These are phyloP conservation scores for Alloscopus bannaensis DNA, from an alignment of 2,888 invertebrate species.

Conservation along the genomic window DNA sequence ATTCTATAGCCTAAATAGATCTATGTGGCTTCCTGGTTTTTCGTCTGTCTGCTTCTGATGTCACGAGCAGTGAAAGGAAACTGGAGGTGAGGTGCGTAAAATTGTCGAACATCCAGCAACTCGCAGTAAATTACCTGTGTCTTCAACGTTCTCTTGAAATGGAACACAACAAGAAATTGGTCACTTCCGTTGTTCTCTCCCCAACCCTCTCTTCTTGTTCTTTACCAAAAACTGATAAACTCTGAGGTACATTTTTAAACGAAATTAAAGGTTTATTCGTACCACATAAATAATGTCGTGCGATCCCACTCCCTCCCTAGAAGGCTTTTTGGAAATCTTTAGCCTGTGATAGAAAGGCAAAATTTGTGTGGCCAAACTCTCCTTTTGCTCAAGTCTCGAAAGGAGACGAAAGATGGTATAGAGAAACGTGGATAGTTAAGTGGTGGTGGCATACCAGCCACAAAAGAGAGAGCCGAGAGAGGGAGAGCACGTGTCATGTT, in stretches of 20 bases:
- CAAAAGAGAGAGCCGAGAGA: background rate
- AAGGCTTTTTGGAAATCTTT: too few species aligned
- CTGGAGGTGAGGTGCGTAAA: conserved; percentile 6
- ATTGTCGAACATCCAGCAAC: conserved; percentile 10
- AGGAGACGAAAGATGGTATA: background rate
- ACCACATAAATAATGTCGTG: too few species aligned
- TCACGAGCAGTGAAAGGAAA: background rate
- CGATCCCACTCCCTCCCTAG: too few species aligned
- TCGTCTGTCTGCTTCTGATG: too few species aligned
- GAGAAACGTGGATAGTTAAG: background rate
- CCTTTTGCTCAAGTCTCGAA: too few species aligned
- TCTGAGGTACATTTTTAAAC: too few species aligned
- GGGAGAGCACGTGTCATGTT: conserved; percentile 22
- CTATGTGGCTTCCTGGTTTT: too few species aligned
- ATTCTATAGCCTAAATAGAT: too few species aligned
- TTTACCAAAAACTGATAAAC: background rate
- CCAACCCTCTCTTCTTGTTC: background rate
- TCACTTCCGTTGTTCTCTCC: conserved; percentile 34
- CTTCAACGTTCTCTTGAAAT: conserved; percentile 43
- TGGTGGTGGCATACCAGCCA: background rate
- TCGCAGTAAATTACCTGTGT: conserved; percentile 33
- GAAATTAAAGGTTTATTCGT: too few species aligned
- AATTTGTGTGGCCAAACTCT: too few species aligned
- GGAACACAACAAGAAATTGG: conserved; percentile 49
- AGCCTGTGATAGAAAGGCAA: too few species aligned